Evolutionary conservation across 2,888 invertebrate species (phyloP), one percentile per base, ranked within the genome.

Genomic region (Proisotoma minuta): DNA sequence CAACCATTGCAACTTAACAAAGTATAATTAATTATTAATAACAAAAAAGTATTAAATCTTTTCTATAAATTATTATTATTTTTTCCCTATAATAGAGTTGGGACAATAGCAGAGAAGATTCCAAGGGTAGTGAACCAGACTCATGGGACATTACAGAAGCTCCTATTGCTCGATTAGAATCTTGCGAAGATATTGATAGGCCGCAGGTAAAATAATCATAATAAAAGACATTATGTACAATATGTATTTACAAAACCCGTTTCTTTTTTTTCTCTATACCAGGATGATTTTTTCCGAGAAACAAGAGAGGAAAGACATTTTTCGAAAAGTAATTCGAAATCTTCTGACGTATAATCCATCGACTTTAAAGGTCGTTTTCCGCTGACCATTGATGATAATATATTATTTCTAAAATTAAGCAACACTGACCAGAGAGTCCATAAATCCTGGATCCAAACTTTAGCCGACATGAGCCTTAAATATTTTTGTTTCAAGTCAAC

Each of bases 91-190:
- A 10, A 10, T 15, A 34, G 69, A 66, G 66, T 39, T 73, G 70
- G 71, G 70, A 70, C 51, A 70, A 66, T 28, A 73, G 71, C 60
- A 63, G 73, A 59, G 74, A 72, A 58, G 73, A 73, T 51, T 73
- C 73, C 5, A 73, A 73, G 60, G 73, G 72, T 15, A 73, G 73
- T 62, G 74, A 73, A 48, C 71, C 73, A 18, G 75, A 74, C 58
- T 72, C 73, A 2, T 75, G 75, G 74, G 74, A 75, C 57, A 72
- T 75, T 60, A 66, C 71, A 27, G 73, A 75, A 62, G 85, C 85
- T 68, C 85, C 84, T 43, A 85, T 85, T 69, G 85, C 85, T 59
- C 82, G 84, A 76, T 78, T 85, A 73, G 85, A 85, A 76, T 85
- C 85, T 48, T 77, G 85, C 73, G 85, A 85, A 75, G 85, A 85